These are phyloP conservation scores for Pelusios castaneus DNA, from an alignment of 2,113 vertebrate species.

Conservation along the genomic window DNA sequence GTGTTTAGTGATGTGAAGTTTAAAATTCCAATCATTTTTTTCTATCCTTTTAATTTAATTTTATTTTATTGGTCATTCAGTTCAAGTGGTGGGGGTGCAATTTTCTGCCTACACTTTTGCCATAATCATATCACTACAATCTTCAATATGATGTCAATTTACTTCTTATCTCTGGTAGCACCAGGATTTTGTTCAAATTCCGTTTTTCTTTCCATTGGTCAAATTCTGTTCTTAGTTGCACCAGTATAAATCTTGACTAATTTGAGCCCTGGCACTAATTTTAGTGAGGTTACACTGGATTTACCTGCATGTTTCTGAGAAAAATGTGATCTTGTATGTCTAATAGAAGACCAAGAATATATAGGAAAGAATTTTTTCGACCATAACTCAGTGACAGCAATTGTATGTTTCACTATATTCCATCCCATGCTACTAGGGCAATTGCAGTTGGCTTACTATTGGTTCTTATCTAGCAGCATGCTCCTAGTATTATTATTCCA, in stretches of 20 bases:
- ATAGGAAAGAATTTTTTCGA: not conserved
- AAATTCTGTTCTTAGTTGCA: not conserved
- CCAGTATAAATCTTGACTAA: not conserved
- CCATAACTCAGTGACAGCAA: not conserved
- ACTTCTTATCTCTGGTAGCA: not conserved
- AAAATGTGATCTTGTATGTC: not conserved
- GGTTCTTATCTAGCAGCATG: not conserved
- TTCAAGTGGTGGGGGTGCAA: not conserved
- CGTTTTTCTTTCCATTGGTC: not conserved
- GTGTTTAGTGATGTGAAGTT: not conserved
- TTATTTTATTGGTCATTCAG: conserved; percentile 13
- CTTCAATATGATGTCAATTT: not conserved
- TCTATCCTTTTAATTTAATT: not conserved
- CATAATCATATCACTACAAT: not conserved
- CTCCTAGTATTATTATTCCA: not conserved
- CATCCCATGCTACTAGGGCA: not conserved
- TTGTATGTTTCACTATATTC: not conserved
- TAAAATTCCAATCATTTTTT: not conserved
- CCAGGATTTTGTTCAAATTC: not conserved
- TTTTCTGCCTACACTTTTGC: conserved; percentile 40
- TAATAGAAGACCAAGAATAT: not conserved
- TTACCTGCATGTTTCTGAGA: not conserved
- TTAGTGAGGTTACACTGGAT: not conserved
- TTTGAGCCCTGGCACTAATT: not conserved
- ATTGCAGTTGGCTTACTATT: not conserved